phyloP scores from a whole-genome alignment of 2,797 vertebrate species.

The Emydoidea blandingii region DNA sequence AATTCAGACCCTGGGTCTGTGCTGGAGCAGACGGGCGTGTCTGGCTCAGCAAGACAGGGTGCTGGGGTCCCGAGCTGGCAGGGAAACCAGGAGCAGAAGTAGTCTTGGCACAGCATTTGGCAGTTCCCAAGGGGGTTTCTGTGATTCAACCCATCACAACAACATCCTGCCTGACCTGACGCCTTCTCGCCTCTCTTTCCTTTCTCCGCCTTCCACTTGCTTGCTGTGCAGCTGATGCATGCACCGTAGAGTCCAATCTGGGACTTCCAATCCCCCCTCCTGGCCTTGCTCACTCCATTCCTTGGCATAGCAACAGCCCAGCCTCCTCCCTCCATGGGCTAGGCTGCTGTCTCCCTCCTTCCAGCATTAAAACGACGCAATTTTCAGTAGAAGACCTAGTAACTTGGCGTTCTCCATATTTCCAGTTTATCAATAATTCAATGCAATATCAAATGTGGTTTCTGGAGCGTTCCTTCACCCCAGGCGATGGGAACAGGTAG shows the following conservation, averaged over 20 bases:
- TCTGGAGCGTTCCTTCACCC: not conserved
- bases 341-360: not conserved
- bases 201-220: slow-evolving; percentile 10
- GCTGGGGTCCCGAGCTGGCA: too few relatives aligned
- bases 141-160: too few relatives aligned
- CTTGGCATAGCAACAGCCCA: not conserved
- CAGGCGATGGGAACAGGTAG: not conserved
- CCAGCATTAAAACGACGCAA: not conserved
- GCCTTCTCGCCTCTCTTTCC: not conserved
- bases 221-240: not conserved
- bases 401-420: not conserved
- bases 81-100: too few relatives aligned
- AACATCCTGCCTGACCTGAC: not conserved
- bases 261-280: not conserved
- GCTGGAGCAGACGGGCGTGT: too few relatives aligned
- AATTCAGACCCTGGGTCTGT: too few relatives aligned
- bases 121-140: too few relatives aligned
- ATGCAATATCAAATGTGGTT: not conserved
- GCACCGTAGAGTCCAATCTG: not conserved
- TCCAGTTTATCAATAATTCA: accelerated
- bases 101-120: too few relatives aligned
- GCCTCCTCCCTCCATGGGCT: not conserved
- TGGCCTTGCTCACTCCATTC: not conserved
- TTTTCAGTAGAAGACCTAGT: not conserved
- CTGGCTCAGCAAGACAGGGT: too few relatives aligned